These are phyloP conservation scores for Allygus modestus DNA, from an alignment of 2,888 invertebrate genomes.

Conservation along the genomic window DNA sequence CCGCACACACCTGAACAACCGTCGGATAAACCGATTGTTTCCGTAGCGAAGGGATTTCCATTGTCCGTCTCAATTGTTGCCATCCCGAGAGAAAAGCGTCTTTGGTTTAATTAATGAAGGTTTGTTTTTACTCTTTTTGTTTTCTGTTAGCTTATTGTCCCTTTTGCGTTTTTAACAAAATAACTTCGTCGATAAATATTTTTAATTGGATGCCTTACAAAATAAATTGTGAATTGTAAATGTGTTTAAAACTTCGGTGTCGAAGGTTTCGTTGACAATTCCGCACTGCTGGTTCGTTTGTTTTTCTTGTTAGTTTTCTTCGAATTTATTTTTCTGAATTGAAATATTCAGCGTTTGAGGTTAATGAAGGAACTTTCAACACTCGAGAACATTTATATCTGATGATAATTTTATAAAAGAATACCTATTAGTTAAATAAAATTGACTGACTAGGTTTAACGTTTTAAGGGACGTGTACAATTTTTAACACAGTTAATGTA, in stretches of 20 bases:
- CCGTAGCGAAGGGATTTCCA: slow-evolving; percentile 22
- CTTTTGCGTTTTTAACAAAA: slow-evolving; percentile 5
- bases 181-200: slow-evolving; percentile 2
- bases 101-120: slow-evolving; percentile 47
- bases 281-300: neutral
- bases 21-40: slow-evolving; percentile 26
- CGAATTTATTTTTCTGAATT: neutral
- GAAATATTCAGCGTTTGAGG: too few species aligned
- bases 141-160: slow-evolving; percentile 39
- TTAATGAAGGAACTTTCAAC: too few species aligned
- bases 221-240: neutral
- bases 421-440: too few species aligned
- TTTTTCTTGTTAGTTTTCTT: neutral
- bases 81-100: slow-evolving; percentile 41
- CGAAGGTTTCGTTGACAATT: neutral
- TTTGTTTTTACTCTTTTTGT: slow-evolving; percentile 32
- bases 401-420: too few species aligned
- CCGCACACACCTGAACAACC: neutral
- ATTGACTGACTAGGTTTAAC: too few species aligned
- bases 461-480: too few species aligned
- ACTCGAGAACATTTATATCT: too few species aligned
- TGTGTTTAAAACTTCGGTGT: neutral
- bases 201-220: slow-evolving; percentile 18
- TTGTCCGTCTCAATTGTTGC: slow-evolving; percentile 18
- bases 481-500: too few species aligned